Percentiles rank a stretch among this genome's conserved stretches.
phyloP scores from a whole-genome alignment of 2,888 invertebrate genomes.

The Thymelicus acteon region DNA sequence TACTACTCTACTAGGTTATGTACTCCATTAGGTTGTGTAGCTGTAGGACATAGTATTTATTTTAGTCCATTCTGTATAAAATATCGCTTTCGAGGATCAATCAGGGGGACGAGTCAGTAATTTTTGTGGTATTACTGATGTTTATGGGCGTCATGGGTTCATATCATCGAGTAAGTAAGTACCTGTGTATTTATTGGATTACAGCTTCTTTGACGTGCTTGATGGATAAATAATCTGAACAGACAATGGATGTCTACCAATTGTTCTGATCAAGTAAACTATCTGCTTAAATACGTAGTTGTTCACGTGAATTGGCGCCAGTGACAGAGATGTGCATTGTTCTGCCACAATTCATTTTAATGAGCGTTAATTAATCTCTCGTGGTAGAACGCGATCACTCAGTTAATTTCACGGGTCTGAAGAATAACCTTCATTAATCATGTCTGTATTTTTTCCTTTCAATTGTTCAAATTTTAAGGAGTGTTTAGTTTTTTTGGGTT shows the following conservation, averaged over 20 bases:
- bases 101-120: too few species aligned
- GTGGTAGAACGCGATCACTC: constrained; percentile 8
- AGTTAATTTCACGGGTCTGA: constrained; percentile 13
- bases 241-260: neutral
- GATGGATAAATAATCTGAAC: neutral
- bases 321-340: constrained; percentile 3
- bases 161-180: too few species aligned
- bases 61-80: too few species aligned
- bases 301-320: neutral
- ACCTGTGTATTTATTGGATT: too few species aligned
- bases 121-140: too few species aligned
- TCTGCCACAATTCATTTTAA: constrained; percentile 25
- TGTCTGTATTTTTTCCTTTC: neutral
- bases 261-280: neutral
- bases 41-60: too few species aligned
- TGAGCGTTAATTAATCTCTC: constrained; percentile 23
- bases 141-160: too few species aligned
- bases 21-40: too few species aligned
- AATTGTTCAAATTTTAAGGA: neutral
- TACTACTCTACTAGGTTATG: too few species aligned
- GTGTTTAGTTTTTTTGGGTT: too few species aligned
- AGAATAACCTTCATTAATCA: constrained; percentile 3
- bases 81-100: too few species aligned
- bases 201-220: neutral
- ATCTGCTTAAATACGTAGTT: neutral